Percentiles rank a stretch among this genome's conserved stretches.
Conservation (phyloP, 1,140 invertebrate genomes). For the Ganaspis sp. region DNA sequence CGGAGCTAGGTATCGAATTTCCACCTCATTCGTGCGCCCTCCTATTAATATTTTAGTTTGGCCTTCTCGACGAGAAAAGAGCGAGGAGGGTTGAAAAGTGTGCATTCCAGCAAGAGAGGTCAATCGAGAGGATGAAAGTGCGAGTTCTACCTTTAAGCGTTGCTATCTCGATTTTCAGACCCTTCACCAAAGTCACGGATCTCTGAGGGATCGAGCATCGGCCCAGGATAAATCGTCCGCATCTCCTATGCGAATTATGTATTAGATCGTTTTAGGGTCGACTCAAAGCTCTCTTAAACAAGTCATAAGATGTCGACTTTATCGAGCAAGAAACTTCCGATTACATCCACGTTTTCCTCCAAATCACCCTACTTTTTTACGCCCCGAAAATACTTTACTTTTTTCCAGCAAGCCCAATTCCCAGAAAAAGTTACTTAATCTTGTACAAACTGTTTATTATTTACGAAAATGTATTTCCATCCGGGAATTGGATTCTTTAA, state of each 20-base stretch:
- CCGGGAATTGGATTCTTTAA: too few species aligned
- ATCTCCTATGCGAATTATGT: constrained; percentile 20
- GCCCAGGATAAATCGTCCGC: constrained; percentile 4
- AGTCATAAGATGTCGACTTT: constrained; percentile 29
- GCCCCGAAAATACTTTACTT: background rate
- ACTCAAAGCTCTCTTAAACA: constrained; percentile 12
- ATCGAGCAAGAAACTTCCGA: background rate
- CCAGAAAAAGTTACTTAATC: too few species aligned
- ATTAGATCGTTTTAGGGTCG: constrained; percentile 26
- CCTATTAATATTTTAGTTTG: constrained; percentile 22
- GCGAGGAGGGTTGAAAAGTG: background rate
- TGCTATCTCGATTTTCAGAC: background rate
- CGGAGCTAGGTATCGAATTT: constrained; percentile 12
- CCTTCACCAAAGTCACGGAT: constrained; percentile 9
- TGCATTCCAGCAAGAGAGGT: constrained; percentile 4
- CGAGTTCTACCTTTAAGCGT: constrained; percentile 9
- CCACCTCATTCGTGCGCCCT: constrained; percentile 26
- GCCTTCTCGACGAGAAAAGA: constrained; percentile 16
- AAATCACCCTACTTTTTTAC: background rate
- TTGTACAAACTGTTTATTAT: too few species aligned
- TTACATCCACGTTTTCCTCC: background rate
- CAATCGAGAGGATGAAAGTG: constrained; percentile 21
- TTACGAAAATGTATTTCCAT: too few species aligned
- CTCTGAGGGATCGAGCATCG: constrained; percentile 18
- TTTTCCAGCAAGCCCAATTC: too few species aligned